Evolutionary conservation across 2,888 invertebrate species (phyloP).

Genomic region (Lithophane leautieri): DNA sequence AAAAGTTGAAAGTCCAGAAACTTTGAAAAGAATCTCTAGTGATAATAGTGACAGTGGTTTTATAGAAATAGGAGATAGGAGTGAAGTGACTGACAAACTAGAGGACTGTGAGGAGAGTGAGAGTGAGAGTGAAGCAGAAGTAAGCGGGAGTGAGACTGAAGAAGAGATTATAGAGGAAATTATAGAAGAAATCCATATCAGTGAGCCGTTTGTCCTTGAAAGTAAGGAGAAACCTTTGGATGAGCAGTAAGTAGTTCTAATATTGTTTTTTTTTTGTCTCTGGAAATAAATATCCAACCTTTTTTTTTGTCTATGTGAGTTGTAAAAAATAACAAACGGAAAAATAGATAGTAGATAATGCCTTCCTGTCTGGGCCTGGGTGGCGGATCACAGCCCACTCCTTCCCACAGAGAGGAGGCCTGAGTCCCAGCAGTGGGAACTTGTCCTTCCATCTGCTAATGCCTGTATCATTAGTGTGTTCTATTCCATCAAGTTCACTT

Average conservation of each 20-base stretch:
- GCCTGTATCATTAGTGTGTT: no score
- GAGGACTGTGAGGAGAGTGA: conserved; percentile 67
- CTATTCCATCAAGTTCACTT: not conserved
- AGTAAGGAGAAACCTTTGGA: conserved; percentile 28
- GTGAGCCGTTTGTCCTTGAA: conserved; percentile 44
- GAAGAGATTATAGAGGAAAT: conserved; percentile 71
- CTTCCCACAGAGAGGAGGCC: not conserved
- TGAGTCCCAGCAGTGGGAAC: not conserved
- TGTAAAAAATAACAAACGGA: not conserved
- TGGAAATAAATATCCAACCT: not conserved
- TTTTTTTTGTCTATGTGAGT: not conserved
- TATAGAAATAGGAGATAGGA: conserved; percentile 83
- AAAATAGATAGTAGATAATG: no score
- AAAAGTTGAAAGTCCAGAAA: conserved; percentile 77
- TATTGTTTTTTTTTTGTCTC: not conserved
- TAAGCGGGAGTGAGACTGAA: conserved; percentile 73
- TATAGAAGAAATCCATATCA: conserved; percentile 67
- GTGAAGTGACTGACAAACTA: conserved; percentile 72
- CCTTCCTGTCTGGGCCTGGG: not conserved
- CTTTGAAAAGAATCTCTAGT: conserved; percentile 82
- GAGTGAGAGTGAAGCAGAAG: conserved; percentile 79
- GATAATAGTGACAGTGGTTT: conserved; percentile 89
- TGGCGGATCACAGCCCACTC: no score
- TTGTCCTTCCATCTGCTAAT: not conserved
- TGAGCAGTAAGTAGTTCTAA: conserved; percentile 60